Percentiles rank a stretch among this genome's conserved stretches.
Conservation (phyloP, 2,797 vertebrate species). For the Thamnophis elegans region DNA sequence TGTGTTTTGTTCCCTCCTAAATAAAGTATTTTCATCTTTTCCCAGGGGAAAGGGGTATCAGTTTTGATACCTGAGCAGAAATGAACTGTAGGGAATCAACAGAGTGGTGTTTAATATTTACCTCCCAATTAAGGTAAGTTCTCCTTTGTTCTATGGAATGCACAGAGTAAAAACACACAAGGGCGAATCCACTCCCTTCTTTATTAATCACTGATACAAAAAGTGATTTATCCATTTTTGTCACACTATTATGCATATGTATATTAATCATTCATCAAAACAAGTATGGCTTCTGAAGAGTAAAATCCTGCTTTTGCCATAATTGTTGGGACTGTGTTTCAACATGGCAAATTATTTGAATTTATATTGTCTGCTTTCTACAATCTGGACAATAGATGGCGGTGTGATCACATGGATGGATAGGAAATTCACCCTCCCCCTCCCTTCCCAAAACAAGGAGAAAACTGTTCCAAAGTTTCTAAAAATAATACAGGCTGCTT, state of each 20-base stretch:
- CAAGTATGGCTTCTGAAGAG: background rate
- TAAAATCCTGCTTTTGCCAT: background rate
- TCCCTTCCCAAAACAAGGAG: background rate
- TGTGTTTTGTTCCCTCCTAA: background rate
- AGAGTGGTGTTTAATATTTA: background rate
- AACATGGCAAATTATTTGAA: background rate
- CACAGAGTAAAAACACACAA: background rate
- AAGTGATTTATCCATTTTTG: background rate
- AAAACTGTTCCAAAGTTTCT: conserved; percentile 41
- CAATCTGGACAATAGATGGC: conserved; percentile 55
- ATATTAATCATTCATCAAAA: background rate
- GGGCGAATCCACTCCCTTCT: background rate
- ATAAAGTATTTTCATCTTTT: background rate
- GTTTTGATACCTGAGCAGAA: background rate
- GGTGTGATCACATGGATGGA: conserved; percentile 18
- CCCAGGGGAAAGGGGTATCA: background rate
- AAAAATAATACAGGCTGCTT: conserved; percentile 57
- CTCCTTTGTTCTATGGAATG: background rate
- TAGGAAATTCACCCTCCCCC: no score
- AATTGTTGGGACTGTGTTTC: background rate
- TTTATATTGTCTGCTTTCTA: background rate
- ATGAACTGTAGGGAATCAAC: background rate
- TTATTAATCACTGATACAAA: background rate
- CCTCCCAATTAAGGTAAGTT: background rate
- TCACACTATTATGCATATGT: background rate